A percentile compares a stretch with the other conserved stretches of the same genome.
phyloP scores from a whole-genome alignment of 2,888 invertebrate genomes.

The Temnothorax ravouxi region DNA sequence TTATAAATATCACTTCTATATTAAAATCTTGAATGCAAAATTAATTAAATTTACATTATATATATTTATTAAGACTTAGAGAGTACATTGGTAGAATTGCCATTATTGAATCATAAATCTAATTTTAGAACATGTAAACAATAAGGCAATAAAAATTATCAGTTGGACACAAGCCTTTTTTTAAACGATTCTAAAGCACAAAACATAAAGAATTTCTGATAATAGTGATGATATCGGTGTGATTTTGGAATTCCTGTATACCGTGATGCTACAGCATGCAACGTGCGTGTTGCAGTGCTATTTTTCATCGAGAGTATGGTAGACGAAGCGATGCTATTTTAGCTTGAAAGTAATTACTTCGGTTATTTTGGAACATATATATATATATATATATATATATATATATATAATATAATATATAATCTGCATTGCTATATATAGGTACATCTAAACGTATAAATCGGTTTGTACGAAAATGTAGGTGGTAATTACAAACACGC shows the following conservation, averaged over 20 bases:
- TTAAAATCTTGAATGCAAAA: background rate
- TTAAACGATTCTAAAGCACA: background rate
- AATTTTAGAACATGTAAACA: background rate
- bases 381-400: background rate
- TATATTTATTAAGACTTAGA: background rate
- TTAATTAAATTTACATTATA: background rate
- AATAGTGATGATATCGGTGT: constrained; percentile 26
- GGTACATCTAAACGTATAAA: constrained; percentile 35
- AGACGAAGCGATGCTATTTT: constrained; percentile 46
- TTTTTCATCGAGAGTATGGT: constrained; percentile 42
- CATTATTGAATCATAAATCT: background rate
- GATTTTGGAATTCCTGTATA: constrained; percentile 13
- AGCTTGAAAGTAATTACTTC: constrained; percentile 38
- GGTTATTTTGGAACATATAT: constrained; percentile 24
- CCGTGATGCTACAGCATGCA: constrained; percentile 11
- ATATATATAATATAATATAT: background rate
- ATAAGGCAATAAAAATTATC: background rate
- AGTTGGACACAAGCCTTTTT: background rate
- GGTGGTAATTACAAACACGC: constrained; percentile 27
- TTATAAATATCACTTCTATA: background rate
- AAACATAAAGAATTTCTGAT: constrained; percentile 1
- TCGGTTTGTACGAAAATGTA: constrained; percentile 37
- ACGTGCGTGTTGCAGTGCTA: constrained; percentile 37
- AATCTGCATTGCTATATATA: constrained; percentile 11
- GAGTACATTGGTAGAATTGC: background rate